Evolutionary conservation across 2,888 invertebrate species (phyloP).

Genomic region (Spilosoma lubricipeda): DNA sequence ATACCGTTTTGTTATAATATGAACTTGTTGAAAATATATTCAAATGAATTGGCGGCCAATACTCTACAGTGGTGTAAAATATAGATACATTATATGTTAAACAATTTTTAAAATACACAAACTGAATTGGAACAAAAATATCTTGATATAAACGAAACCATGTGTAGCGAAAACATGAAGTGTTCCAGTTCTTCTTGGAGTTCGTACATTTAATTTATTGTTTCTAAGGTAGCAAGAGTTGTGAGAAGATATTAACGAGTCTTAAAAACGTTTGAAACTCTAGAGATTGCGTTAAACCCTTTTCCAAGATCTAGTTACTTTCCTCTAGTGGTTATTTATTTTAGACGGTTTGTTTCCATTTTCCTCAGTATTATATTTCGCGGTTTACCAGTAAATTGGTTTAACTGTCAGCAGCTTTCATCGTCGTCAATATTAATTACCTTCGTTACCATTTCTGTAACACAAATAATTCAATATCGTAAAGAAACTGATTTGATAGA

Average conservation of each 20-base stretch:
- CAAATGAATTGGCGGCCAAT: slow-evolving; percentile 23
- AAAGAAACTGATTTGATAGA: neutral
- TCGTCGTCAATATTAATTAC: no score
- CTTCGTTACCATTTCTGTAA: no score
- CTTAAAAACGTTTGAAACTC: neutral
- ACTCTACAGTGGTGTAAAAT: slow-evolving; percentile 22
- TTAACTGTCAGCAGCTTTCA: neutral
- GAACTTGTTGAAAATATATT: slow-evolving; percentile 22
- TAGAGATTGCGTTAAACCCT: neutral
- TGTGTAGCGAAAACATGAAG: slow-evolving; percentile 24
- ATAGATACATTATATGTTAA: slow-evolving; percentile 29
- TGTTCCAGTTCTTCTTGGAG: slow-evolving; percentile 25
- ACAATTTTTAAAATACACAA: slow-evolving; percentile 31
- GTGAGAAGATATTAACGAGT: neutral
- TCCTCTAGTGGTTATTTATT: neutral
- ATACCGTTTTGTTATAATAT: slow-evolving; percentile 22
- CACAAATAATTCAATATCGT: neutral
- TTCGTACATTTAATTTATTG: neutral
- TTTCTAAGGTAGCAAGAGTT: neutral
- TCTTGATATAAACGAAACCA: slow-evolving; percentile 25
- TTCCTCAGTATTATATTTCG: neutral
- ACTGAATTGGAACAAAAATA: slow-evolving; percentile 20
- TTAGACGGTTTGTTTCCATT: neutral
- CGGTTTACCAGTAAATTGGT: neutral
- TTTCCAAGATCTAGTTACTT: neutral